phyloP scores from a whole-genome alignment of 2,113 vertebrate species.

The Rhodinocichla rosea region DNA sequence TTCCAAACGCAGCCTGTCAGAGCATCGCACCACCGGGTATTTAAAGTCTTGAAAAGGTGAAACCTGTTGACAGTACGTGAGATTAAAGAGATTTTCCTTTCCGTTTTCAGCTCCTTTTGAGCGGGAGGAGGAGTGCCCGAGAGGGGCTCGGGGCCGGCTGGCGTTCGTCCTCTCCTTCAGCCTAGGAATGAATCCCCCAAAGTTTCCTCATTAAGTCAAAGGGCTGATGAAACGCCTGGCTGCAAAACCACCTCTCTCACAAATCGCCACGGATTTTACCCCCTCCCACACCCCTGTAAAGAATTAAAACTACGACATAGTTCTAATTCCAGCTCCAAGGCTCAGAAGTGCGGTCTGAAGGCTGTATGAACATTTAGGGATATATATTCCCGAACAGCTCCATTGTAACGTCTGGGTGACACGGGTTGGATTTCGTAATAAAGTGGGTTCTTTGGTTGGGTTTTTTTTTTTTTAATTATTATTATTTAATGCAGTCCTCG shows the following conservation, averaged over 20 bases:
- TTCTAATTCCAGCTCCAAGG: not conserved
- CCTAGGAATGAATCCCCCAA: not conserved
- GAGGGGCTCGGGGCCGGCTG: not conserved
- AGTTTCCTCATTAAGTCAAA: slow-evolving; percentile 21
- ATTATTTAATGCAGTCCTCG: slow-evolving; percentile 73
- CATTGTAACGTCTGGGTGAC: not conserved
- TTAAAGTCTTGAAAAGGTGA: not conserved
- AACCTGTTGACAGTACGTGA: slow-evolving; percentile 41
- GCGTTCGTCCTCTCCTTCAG: not conserved
- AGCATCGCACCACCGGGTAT: not conserved
- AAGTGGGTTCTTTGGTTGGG: not conserved
- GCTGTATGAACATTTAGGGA: not conserved
- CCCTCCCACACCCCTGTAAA: not conserved
- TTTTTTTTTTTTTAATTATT: not conserved
- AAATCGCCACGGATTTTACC: not conserved
- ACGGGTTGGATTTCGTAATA: slow-evolving; percentile 47
- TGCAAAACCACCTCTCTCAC: not conserved
- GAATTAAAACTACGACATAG: not conserved
- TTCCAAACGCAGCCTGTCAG: not conserved
- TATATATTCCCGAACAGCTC: not conserved
- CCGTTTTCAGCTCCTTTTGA: not conserved
- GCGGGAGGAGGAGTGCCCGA: not conserved
- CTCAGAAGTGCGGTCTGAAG: not conserved
- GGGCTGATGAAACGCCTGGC: not conserved
- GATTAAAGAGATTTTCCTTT: not conserved